A percentile compares a stretch with the other conserved stretches of the same genome.
These are phyloP conservation scores for Strix occidentalis DNA, from an alignment of 2,797 vertebrate genomes.

Conservation along the genomic window DNA sequence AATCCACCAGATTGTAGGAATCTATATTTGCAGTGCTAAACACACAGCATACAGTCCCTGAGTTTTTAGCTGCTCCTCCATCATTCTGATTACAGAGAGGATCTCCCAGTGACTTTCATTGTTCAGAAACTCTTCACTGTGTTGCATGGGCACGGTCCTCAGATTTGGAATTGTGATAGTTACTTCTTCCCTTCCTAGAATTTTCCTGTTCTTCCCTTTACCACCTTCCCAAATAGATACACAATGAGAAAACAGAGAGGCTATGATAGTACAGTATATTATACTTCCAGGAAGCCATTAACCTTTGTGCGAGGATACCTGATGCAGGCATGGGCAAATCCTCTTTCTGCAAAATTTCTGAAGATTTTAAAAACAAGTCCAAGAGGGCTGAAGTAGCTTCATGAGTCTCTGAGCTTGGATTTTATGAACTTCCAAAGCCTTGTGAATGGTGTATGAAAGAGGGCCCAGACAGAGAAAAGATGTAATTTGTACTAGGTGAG, in stretches of 20 bases:
- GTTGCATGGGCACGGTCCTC: neutral
- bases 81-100: neutral
- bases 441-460: neutral
- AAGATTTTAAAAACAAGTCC: neutral
- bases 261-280: accelerated
- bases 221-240: neutral
- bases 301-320: neutral
- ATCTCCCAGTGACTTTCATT: neutral
- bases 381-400: neutral
- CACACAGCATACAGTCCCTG: neutral
- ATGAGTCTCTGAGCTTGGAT: neutral
- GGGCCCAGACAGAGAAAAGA: neutral
- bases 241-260: neutral
- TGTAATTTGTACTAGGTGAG: neutral
- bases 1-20: neutral
- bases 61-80: neutral
- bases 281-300: neutral
- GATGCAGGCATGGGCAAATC: neutral
- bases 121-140: neutral
- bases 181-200: neutral
- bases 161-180: neutral
- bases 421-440: neutral
- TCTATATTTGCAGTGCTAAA: neutral
- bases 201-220: neutral
- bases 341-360: neutral